These are phyloP conservation scores for Vireo griseus DNA, from an alignment of 2,797 vertebrate species.

Conservation along the genomic window DNA sequence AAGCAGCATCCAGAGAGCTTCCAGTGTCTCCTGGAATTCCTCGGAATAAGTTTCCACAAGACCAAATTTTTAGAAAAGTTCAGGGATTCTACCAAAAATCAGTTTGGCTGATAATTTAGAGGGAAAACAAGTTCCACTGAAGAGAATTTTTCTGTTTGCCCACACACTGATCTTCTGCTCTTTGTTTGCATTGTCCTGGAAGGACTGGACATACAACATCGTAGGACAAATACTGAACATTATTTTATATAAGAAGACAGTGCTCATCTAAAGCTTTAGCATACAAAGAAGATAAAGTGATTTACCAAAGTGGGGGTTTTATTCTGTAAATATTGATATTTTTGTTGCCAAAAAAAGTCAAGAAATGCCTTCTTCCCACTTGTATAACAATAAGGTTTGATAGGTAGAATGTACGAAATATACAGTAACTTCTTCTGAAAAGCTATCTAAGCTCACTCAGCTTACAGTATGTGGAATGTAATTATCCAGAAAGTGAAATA, in stretches of 20 bases:
- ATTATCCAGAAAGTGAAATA: slow-evolving; percentile 65
- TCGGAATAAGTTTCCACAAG: background rate
- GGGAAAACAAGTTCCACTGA: background rate
- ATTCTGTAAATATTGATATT: background rate
- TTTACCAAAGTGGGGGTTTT: background rate
- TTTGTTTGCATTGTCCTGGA: background rate
- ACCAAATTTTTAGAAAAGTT: background rate
- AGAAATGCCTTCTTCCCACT: background rate
- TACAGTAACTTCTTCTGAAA: slow-evolving; percentile 54
- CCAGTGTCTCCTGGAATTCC: background rate
- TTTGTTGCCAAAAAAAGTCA: slow-evolving; percentile 20
- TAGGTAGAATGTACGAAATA: slow-evolving; percentile 53
- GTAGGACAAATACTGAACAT: slow-evolving; percentile 11
- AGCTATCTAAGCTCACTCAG: slow-evolving; percentile 27
- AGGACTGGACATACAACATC: background rate
- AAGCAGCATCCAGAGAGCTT: background rate
- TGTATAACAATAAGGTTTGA: slow-evolving; percentile 22
- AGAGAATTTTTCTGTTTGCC: background rate
- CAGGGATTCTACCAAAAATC: background rate
- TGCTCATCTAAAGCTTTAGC: slow-evolving; percentile 23
- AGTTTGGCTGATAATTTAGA: background rate
- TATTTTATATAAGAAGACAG: slow-evolving; percentile 14
- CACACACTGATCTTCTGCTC: background rate
- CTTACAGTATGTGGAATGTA: slow-evolving; percentile 60
- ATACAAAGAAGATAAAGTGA: background rate